Conservation (phyloP, 2,888 invertebrate species). For the Pyrrhosoma nymphula region DNA sequence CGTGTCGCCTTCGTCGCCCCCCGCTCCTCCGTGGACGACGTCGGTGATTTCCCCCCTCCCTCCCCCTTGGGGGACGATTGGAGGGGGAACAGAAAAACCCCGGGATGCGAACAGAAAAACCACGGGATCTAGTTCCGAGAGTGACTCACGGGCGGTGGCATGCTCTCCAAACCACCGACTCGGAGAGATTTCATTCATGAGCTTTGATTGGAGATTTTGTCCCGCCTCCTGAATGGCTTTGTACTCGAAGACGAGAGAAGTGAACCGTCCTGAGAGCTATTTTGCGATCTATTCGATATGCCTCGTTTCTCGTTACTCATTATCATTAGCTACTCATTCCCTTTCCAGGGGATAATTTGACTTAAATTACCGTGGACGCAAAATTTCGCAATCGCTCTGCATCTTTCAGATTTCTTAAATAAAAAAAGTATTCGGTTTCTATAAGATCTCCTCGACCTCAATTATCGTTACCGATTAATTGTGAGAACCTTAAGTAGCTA, state of each 20-base stretch:
- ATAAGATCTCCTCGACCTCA: too few species aligned
- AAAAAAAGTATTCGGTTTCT: too few species aligned
- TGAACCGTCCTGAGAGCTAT: background rate
- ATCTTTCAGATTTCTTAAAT: too few species aligned
- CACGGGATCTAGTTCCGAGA: background rate
- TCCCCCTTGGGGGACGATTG: background rate
- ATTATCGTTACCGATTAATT: too few species aligned
- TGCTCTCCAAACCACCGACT: slow-evolving; percentile 15
- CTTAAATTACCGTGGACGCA: too few species aligned
- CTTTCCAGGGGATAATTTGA: too few species aligned
- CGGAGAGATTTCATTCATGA: background rate
- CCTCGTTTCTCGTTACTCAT: too few species aligned
- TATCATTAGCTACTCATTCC: too few species aligned
- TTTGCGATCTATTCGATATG: too few species aligned
- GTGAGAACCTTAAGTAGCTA: too few species aligned
- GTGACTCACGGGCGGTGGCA: slow-evolving; percentile 16
- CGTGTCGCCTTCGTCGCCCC: background rate
- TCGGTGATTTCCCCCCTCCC: background rate
- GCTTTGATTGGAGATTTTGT: background rate
- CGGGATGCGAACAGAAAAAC: background rate
- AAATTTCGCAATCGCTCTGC: too few species aligned
- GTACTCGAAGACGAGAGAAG: background rate
- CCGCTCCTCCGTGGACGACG: slow-evolving; percentile 3
- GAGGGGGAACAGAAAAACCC: background rate
- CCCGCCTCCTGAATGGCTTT: background rate